Evolutionary conservation across 1,140 invertebrate species (phyloP).

Genomic region (Drosophila triauraria): DNA sequence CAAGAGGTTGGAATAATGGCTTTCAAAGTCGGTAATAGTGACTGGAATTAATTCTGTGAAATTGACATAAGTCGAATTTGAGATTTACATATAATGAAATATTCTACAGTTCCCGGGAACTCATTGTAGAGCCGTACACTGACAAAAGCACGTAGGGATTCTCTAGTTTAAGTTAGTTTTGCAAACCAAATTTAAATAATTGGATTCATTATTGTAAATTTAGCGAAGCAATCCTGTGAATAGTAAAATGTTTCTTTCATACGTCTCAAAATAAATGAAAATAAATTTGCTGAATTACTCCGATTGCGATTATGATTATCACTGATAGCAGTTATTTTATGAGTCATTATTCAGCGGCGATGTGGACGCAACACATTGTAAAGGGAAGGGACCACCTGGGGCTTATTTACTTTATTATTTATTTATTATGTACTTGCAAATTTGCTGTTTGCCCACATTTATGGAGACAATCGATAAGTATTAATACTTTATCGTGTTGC

Average conservation of each 20-base stretch:
- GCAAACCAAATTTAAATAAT: background rate
- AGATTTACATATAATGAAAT: too few relatives aligned
- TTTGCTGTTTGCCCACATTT: slow-evolving; percentile 9
- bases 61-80: background rate
- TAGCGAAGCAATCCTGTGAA: too few relatives aligned
- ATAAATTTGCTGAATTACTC: slow-evolving; percentile 12
- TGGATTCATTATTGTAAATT: background rate
- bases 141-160: too few relatives aligned
- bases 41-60: background rate
- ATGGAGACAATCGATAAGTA: slow-evolving; percentile 3
- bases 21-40: background rate
- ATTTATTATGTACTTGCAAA: background rate
- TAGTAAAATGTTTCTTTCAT: background rate
- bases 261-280: slow-evolving; percentile 8
- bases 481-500: background rate
- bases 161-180: too few relatives aligned
- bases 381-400: background rate
- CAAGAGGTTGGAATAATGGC: background rate
- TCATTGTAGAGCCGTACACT: background rate
- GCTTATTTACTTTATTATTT: background rate
- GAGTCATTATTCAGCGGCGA: background rate
- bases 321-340: slow-evolving; percentile 13
- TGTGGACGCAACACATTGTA: background rate
- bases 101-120: too few relatives aligned
- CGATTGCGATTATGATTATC: slow-evolving; percentile 12